Percentiles rank a stretch among this genome's conserved stretches.
Conservation (phyloP, 2,888 invertebrate species). For the Drosophila flavopinicola region DNA sequence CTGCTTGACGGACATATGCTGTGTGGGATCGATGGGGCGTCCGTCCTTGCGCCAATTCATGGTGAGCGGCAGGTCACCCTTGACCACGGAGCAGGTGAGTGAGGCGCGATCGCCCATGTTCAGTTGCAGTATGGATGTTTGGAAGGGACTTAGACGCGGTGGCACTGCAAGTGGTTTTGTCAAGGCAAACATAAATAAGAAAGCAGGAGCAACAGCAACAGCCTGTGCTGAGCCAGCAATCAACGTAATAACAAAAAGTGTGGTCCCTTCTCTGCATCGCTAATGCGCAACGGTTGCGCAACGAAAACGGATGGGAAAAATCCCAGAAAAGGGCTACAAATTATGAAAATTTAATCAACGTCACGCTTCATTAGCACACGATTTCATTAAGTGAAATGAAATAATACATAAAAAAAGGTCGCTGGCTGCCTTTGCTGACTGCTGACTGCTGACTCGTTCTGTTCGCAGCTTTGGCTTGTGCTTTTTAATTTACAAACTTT, state of each 20-base stretch:
- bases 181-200: slow-evolving; percentile 37
- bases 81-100: slow-evolving; percentile 90
- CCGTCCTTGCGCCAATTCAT: slow-evolving; percentile 92
- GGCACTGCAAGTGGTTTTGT: slow-evolving; percentile 86
- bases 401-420: slow-evolving; percentile 44
- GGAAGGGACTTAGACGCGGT: slow-evolving; percentile 91
- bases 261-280: slow-evolving; percentile 13
- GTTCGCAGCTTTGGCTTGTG: slow-evolving; percentile 14
- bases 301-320: slow-evolving; percentile 12
- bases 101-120: slow-evolving; percentile 90
- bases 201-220: slow-evolving; percentile 7
- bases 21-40: slow-evolving; percentile 87
- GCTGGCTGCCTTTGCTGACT: slow-evolving; percentile 28
- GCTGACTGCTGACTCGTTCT: slow-evolving; percentile 13
- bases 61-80: slow-evolving; percentile 90
- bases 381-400: slow-evolving; percentile 65
- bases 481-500: slow-evolving; percentile 71
- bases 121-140: slow-evolving; percentile 88
- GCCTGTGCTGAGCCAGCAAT: slow-evolving; percentile 14
- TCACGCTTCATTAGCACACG: slow-evolving; percentile 71
- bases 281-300: slow-evolving; percentile 21
- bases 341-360: slow-evolving; percentile 77
- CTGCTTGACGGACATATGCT: slow-evolving; percentile 88
- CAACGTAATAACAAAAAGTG: slow-evolving; percentile 14
- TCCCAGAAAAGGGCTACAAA: slow-evolving; percentile 50